Evolutionary conservation across 2,113 vertebrate species (phyloP).

Genomic region (Fulmarus glacialis): DNA sequence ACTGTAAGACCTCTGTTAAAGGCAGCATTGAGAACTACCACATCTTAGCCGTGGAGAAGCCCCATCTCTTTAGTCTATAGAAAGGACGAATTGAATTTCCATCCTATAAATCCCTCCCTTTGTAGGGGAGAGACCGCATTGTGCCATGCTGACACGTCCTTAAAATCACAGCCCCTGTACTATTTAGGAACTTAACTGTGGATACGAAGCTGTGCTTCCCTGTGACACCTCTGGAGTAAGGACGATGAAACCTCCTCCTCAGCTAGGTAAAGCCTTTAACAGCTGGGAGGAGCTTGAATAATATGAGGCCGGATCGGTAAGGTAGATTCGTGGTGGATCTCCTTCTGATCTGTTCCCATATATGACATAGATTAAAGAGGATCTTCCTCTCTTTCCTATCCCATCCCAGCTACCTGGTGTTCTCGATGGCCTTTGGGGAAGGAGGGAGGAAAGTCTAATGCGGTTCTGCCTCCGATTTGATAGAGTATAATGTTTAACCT

Average conservation of each 20-base stretch:
- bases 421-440: neutral
- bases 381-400: neutral
- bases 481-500: neutral
- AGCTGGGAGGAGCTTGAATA: neutral
- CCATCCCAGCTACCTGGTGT: no score
- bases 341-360: neutral
- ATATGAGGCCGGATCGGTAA: rapidly evolving
- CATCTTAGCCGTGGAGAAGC: rapidly evolving
- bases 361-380: neutral
- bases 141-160: neutral
- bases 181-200: neutral
- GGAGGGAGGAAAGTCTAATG: neutral
- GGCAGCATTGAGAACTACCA: neutral
- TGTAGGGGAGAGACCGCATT: no score
- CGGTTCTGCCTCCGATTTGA: neutral
- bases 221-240: neutral
- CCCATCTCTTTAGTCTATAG: neutral
- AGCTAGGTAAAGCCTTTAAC: neutral
- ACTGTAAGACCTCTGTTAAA: neutral
- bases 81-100: neutral
- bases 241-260: neutral
- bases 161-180: neutral
- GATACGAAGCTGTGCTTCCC: neutral
- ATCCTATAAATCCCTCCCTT: neutral
- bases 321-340: neutral